Evolutionary conservation across 2,797 vertebrate species (phyloP), one percentile per base, ranked within the genome.

Genomic region (Neosilurus hyrtlii): DNA sequence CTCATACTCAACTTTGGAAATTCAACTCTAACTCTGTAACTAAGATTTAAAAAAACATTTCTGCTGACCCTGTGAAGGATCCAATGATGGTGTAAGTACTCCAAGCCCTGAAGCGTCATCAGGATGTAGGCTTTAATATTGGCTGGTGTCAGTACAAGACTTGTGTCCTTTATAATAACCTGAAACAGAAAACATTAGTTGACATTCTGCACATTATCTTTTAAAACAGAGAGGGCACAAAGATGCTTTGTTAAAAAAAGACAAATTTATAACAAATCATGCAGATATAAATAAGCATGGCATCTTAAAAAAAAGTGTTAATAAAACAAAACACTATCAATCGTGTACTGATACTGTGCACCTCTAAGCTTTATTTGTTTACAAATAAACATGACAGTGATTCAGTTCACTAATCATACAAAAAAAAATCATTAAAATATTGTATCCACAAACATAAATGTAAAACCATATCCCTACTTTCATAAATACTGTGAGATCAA

Each of bases 111-210:
- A 83, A 99, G 94, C 0, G 97, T 99, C 98, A 99, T 99, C 83
- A 99, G 90, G 93, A 96, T 96, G 88, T 98, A 99, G 10, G 98
- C 96, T 91, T 99, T 99, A 90, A 99, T 99, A 87, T 99, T 96
- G 87, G 97, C 95, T 22, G 97, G 98, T 0, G 97, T 99, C 90
- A 99, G 90, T 49, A 99, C 97, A 73, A 99, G 95, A 88, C 96
- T 96, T 30, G 96, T 97, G 92, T 99, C 98, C 90, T 98, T 98
- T 91, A 99, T 99, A 88, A 99, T 98, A 86, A 99, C 98, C 98
- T 99, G 89, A 62, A 84, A 84, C 52, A 82, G 1, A 83, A 16
- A 74, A 72, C 57, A 59, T 67, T 51, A 16, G 18, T 62, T 16
- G 14, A 63, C 18, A 57, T n/a, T 24, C 35, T 14, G 30, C 30